Evolutionary conservation across 2,113 vertebrate species (phyloP).

Genomic region (Leiothrix lutea): DNA sequence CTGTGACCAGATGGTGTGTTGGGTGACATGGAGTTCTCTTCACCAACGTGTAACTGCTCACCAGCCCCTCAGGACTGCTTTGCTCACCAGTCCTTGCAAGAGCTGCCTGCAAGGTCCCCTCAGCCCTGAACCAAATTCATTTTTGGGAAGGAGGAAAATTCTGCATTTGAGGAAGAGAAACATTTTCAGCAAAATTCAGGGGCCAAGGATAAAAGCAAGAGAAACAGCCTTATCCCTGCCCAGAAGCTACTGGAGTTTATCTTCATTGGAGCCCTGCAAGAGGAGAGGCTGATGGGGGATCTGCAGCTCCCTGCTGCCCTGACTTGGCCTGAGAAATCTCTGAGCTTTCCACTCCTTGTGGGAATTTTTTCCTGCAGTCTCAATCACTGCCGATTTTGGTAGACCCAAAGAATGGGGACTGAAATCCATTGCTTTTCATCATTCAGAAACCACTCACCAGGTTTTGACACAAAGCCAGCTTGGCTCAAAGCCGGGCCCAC

Average conservation of each 20-base stretch:
- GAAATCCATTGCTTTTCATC: conserved; percentile 45
- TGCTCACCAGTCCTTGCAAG: background rate
- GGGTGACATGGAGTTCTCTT: conserved; percentile 43
- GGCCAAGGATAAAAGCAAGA: background rate
- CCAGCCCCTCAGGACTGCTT: background rate
- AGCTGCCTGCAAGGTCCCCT: background rate
- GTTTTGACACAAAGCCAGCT: conserved; percentile 45
- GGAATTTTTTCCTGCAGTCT: conserved; percentile 1
- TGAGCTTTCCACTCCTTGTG: background rate
- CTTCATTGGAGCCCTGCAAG: background rate
- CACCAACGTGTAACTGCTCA: conserved; percentile 7
- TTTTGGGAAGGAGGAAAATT: background rate
- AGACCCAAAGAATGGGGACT: background rate
- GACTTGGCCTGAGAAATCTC: conserved; percentile 2
- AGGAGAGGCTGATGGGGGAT: background rate
- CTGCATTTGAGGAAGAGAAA: background rate
- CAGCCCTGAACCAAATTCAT: background rate
- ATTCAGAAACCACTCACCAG: conserved; percentile 47
- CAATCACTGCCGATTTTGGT: background rate
- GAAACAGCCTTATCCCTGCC: background rate
- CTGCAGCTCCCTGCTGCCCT: background rate
- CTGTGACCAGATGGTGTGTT: conserved; percentile 65
- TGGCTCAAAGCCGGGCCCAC: background rate
- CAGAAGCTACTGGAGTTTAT: background rate
- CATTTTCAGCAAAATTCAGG: background rate